A percentile compares a stretch with the other conserved stretches of the same genome.
These are phyloP conservation scores for Diglossa brunneiventris DNA, from an alignment of 2,113 vertebrate genomes.

Conservation along the genomic window DNA sequence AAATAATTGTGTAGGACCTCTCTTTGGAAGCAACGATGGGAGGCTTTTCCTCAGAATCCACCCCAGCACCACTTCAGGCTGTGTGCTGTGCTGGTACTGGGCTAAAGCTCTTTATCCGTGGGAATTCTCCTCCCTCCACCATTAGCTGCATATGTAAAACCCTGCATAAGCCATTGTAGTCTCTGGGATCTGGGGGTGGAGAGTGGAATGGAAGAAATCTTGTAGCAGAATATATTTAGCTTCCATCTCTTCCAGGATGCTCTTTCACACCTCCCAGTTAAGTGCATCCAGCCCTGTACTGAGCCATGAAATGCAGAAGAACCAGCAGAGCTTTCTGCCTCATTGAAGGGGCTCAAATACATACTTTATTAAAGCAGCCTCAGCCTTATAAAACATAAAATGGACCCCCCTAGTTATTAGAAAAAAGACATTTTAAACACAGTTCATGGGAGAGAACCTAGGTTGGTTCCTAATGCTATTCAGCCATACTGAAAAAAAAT, in stretches of 20 bases:
- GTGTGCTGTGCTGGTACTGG: neutral
- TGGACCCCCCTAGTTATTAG: neutral
- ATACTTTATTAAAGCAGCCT: neutral
- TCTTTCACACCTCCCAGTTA: constrained; percentile 55
- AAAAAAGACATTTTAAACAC: neutral
- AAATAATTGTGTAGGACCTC: neutral
- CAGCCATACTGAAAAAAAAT: neutral
- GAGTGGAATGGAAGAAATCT: constrained; percentile 54
- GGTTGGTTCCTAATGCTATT: neutral
- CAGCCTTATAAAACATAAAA: neutral
- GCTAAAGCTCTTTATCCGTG: constrained; percentile 15
- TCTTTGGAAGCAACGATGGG: neutral
- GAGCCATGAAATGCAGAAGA: neutral
- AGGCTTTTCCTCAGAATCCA: constrained; percentile 6
- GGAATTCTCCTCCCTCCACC: constrained; percentile 51
- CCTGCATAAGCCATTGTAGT: constrained; percentile 53
- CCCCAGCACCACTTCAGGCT: constrained; percentile 14
- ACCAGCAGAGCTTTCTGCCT: neutral
- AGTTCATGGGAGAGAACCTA: neutral
- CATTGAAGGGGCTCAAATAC: neutral
- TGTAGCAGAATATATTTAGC: constrained; percentile 62
- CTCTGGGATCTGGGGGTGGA: constrained; percentile 50
- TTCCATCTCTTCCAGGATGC: constrained; percentile 51
- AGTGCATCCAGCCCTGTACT: neutral
- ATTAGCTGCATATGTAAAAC: constrained; percentile 30